Conservation (phyloP, 2,888 invertebrate species). For the Drosophila ustulata region DNA sequence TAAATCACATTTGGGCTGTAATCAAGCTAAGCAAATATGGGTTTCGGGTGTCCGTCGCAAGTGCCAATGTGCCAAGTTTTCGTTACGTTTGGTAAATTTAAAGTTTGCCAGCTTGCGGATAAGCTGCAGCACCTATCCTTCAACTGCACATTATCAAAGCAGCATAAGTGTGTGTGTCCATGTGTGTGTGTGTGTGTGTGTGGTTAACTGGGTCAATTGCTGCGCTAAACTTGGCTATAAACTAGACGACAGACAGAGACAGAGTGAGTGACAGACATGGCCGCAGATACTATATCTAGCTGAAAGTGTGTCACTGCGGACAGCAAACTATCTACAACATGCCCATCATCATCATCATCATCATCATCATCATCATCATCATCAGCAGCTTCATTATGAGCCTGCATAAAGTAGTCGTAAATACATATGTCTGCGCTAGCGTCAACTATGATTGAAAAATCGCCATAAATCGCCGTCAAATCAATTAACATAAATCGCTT, state of each 20-base stretch:
- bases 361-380: background rate
- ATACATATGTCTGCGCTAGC: background rate
- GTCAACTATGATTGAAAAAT: conserved; percentile 51
- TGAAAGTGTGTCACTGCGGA: conserved; percentile 25
- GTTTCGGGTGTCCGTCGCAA: conserved; percentile 25
- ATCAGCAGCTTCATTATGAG: background rate
- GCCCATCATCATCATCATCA: conserved; percentile 10
- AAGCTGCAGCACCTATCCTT: conserved; percentile 17
- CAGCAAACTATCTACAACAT: conserved; percentile 27
- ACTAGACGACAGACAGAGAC: conserved; percentile 19
- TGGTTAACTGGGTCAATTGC: conserved; percentile 68
- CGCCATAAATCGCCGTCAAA: conserved; percentile 74
- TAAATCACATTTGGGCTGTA: conserved; percentile 80
- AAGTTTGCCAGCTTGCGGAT: conserved; percentile 41
- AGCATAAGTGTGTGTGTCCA: background rate
- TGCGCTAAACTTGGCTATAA: conserved; percentile 41
- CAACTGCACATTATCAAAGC: conserved; percentile 20
- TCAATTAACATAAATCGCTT: conserved; percentile 79
- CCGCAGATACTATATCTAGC: background rate
- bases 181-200: conserved; percentile 15
- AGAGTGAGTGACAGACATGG: conserved; percentile 2
- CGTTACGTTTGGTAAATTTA: conserved; percentile 56
- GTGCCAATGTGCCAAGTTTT: conserved; percentile 56
- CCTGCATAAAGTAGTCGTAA: background rate
- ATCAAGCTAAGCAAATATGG: conserved; percentile 77